These are phyloP conservation scores for Parapristionchus giblindavisi DNA, from an alignment of 2,888 invertebrate species.

Conservation along the genomic window DNA sequence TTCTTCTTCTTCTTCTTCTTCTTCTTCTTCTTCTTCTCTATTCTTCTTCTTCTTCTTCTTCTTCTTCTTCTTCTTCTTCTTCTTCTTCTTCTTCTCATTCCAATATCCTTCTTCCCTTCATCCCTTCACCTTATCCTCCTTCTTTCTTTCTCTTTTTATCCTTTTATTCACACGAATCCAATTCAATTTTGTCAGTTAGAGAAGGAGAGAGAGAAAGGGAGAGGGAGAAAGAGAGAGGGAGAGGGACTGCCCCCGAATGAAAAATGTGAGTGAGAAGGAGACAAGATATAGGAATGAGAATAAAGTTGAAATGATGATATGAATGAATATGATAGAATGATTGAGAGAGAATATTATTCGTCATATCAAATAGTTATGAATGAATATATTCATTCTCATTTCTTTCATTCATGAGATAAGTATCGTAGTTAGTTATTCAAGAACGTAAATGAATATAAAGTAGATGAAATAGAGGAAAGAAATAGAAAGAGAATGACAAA, in stretches of 20 bases:
- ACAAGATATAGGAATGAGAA: constrained; percentile 4
- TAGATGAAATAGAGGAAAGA: background rate
- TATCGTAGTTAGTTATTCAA: no score
- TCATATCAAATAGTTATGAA: no score
- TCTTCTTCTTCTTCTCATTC: no score
- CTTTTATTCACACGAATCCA: constrained; percentile 30
- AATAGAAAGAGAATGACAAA: background rate
- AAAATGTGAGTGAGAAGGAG: background rate
- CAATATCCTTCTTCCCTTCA: no score
- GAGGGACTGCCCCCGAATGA: background rate
- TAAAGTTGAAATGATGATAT: constrained; percentile 18
- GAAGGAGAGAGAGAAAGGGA: background rate
- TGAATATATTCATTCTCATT: no score
- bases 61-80: background rate
- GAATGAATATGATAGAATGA: constrained; percentile 27
- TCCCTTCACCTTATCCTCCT: background rate
- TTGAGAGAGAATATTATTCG: no score
- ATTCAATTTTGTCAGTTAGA: constrained; percentile 21
- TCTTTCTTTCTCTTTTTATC: background rate
- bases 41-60: background rate
- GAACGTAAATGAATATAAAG: background rate
- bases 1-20: background rate
- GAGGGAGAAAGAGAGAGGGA: background rate
- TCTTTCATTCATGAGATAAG: no score
- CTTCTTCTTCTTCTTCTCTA: background rate